Base-by-base conservation (phyloP, 2,113 vertebrate species). In the Chitala chitala region DNA sequence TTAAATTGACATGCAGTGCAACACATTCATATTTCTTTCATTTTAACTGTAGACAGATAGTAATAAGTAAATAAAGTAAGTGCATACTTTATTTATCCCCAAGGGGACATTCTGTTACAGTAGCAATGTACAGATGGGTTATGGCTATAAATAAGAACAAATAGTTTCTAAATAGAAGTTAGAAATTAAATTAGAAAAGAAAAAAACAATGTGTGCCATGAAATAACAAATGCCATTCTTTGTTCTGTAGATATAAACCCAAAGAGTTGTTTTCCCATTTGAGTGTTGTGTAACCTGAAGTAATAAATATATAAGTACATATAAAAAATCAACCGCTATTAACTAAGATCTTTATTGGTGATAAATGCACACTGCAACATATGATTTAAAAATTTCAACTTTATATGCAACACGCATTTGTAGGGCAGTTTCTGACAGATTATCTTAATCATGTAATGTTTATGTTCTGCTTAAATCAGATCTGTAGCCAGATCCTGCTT, bases 281-380 rank as follows among this genome's bases (percentile, higher is more conserved):
- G 33, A 59, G 29, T 59, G 26, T 15, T 33, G 13, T 59, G 17
- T 29, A 38, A 29, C n/a, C n/a, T n/a, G 29, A 8, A 63, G 31
- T 63, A 33, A 63, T 9, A 38, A 33, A 63, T 63, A 20, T 63
- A 63, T n/a, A n/a, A n/a, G n/a, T n/a, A n/a, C n/a, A 63, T 38
- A 63, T n/a, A 59, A 59, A 33, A 33, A 17, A 36, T 29, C 31
- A 36, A 4, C 20, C 38, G 29, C 59, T 20, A 38, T 2, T 63
- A 29, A 20, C n/a, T n/a, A n/a, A 36, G 15, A 63, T 20, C 38
- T 63, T 5, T 63, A 33, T 5, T n/a, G 17, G 59, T 63, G 17
- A 36, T 63, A 63, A 63, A n/a, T 36, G 31, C 59, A 36, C 33
- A n/a, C 38, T 33, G 29, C 33, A 15, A 17, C 38, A 17, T 38